Evolutionary conservation across 30 jellyfish, hydroid and myxozoan genomes (phyloP), one percentile per base, ranked within the genome.

Genomic region (Chironex yamaguchii): DNA sequence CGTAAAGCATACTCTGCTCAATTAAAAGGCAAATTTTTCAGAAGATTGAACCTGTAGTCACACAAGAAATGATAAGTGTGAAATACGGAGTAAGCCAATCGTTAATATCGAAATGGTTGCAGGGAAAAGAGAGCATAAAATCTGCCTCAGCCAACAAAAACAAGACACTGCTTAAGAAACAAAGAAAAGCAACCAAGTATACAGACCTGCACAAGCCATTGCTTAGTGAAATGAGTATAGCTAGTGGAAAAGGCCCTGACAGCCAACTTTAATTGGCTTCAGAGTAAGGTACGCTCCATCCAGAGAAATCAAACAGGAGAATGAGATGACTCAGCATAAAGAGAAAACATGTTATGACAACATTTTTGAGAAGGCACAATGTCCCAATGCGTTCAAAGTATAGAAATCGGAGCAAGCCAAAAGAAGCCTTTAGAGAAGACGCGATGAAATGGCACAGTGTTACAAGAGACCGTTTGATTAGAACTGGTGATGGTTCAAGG

Each of bases 381-480:
- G 88, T 76, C 82, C 58, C 27, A 1, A 76, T 76, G 88, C 88
- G 88, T 0, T 17, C 88, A 50, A 27, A 62, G 22, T 62, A 76
- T 49, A 50, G 88, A 27, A 76, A 76, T 51, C 80, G 0, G 17
- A 76, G 82, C 9, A 76, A 50, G 82, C 88, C 88, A 52, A 76
- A 76, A 31, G 88, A 76, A 51, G 88, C 88, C 29, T 76, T 49
- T 50, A 0, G 88, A 34, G 76, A 76, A 1, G 76, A 49, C 22
- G 21, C 52, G 52, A 76, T 76, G 88, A 76, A 76, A 34, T 76
- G 88, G 88, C 88, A 48, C 62, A 0, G 32, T 76, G 26, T 76
- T 50, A 76, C 58, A 34, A 58, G 94, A 84, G 90, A 82, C 26
- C 58, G 92, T 25, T 67, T 49, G 84, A 81, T 66, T 36, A 79